Evolutionary conservation across 1,140 invertebrate genomes (phyloP).

Genomic region (Orchestia grillus): DNA sequence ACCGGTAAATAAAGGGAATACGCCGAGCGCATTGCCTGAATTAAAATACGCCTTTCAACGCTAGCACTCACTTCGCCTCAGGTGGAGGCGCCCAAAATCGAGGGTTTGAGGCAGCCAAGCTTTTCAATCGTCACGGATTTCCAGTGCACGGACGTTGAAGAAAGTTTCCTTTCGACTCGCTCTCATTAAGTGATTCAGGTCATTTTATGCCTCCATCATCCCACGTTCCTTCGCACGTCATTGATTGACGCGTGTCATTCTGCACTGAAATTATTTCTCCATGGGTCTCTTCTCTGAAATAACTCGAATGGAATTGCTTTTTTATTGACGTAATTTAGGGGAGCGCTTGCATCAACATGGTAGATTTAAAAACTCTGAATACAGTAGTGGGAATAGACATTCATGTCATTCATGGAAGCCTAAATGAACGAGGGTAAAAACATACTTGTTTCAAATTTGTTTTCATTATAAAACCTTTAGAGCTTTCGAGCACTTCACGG

Average conservation of each 20-base stretch:
- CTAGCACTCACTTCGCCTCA: neutral
- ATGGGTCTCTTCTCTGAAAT: neutral
- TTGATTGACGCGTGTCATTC: neutral
- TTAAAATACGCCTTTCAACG: neutral
- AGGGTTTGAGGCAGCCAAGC: neutral
- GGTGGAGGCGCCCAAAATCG: neutral
- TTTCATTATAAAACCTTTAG: no score
- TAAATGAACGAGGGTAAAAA: no score
- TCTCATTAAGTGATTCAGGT: neutral
- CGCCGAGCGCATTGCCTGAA: neutral
- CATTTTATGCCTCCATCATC: neutral
- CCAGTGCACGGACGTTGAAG: neutral
- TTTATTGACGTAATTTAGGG: no score
- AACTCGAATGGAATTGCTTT: neutral
- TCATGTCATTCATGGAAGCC: no score
- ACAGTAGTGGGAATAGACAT: no score
- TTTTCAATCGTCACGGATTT: neutral
- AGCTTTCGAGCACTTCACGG: no score
- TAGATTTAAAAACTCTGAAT: no score
- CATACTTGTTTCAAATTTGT: no score
- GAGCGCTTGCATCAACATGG: no score
- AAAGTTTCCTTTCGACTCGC: neutral
- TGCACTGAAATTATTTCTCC: neutral
- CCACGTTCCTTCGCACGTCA: neutral
- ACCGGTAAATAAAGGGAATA: conserved; percentile 28